A percentile compares a stretch with the other conserved stretches of the same genome.
phyloP scores from a whole-genome alignment of 2,113 vertebrate species.

The Sardina pilchardus region DNA sequence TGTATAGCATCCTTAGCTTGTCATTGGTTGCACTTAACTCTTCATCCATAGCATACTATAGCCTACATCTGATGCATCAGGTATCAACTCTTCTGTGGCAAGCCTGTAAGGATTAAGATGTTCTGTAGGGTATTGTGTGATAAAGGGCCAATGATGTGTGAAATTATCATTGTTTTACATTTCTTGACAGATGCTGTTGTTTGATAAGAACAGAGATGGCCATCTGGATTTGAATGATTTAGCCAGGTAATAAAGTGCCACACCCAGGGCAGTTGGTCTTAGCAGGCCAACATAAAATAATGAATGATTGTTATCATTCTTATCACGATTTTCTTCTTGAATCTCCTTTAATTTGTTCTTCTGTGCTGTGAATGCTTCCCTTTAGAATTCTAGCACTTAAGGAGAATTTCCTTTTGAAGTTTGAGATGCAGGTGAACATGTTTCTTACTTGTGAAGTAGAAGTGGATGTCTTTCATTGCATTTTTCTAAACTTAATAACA shows the following conservation, averaged over 20 bases:
- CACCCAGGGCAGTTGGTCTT: neutral
- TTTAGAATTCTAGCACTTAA: constrained; percentile 86
- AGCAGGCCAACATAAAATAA: neutral
- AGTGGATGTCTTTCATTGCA: neutral
- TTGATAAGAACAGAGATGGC: constrained; percentile 88
- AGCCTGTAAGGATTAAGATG: neutral
- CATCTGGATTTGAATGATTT: constrained; percentile 88
- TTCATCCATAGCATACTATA: no score
- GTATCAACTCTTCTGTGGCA: neutral
- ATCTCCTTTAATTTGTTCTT: neutral
- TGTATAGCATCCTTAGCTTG: neutral
- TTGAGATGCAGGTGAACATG: constrained; percentile 90
- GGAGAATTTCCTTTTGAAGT: constrained; percentile 94
- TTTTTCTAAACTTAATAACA: neutral
- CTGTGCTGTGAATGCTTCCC: neutral
- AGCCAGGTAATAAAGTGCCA: constrained; percentile 75
- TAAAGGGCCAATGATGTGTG: neutral
- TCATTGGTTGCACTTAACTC: neutral
- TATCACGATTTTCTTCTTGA: neutral
- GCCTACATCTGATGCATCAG: neutral
- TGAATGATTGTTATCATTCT: neutral
- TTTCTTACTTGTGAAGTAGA: neutral
- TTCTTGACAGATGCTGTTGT: constrained; percentile 88
- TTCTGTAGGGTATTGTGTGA: neutral
- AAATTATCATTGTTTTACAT: neutral